Evolutionary conservation across 1,140 invertebrate species (phyloP).

Genomic region (Leptinotarsa defecta): DNA sequence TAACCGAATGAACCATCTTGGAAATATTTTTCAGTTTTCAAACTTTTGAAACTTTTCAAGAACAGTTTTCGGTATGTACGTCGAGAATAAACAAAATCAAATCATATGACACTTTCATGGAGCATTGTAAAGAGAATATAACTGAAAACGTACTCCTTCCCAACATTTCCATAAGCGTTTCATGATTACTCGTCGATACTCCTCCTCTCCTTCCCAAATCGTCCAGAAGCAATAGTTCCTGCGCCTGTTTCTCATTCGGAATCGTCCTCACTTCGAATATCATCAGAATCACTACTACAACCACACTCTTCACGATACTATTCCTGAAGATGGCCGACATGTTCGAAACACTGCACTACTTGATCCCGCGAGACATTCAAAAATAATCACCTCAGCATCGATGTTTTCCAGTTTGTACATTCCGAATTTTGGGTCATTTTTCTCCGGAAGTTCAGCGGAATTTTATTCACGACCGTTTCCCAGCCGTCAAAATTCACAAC

Average conservation of each 20-base stretch:
- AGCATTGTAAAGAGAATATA: too few relatives aligned
- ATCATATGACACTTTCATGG: too few relatives aligned
- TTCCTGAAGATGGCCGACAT: slow-evolving; percentile 14
- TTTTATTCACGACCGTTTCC: not conserved
- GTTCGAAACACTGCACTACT: slow-evolving; percentile 35
- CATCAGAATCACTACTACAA: slow-evolving; percentile 40
- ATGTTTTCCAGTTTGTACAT: not conserved
- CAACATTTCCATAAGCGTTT: slow-evolving; percentile 78
- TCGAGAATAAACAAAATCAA: too few relatives aligned
- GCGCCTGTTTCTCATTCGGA: slow-evolving; percentile 70
- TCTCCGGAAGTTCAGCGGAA: not conserved
- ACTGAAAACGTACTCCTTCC: slow-evolving; percentile 72
- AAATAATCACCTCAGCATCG: not conserved
- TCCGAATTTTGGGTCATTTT: slow-evolving; percentile 2
- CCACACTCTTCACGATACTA: slow-evolving; percentile 31
- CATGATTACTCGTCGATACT: slow-evolving; percentile 62
- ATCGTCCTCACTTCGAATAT: slow-evolving; percentile 47
- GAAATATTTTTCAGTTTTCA: too few relatives aligned
- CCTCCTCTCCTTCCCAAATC: slow-evolving; percentile 66
- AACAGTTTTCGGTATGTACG: too few relatives aligned
- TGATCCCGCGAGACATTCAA: not conserved
- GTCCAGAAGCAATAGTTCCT: slow-evolving; percentile 73
- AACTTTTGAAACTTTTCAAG: too few relatives aligned
- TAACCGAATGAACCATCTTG: too few relatives aligned
- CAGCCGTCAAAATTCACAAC: not conserved